phyloP scores from a whole-genome alignment of 2,113 vertebrate species.

The Tupaia tana region DNA sequence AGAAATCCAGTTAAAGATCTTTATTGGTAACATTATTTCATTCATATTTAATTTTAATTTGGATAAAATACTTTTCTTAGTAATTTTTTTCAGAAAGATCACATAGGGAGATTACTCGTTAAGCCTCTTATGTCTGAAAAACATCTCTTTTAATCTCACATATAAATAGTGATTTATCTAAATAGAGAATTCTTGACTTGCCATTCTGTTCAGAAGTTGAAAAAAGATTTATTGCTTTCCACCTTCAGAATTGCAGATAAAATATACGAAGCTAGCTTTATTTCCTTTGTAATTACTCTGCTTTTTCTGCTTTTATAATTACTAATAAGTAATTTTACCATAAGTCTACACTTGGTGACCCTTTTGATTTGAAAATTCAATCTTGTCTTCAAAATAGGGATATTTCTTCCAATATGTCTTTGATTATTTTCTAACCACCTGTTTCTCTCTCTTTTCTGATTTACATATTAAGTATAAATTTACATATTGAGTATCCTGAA shows the following conservation, averaged over 20 bases:
- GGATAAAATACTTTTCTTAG: slow-evolving; percentile 1
- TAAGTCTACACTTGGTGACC: not conserved
- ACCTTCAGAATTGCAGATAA: not conserved
- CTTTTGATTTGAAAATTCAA: slow-evolving; percentile 41
- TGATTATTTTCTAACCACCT: slow-evolving; percentile 1
- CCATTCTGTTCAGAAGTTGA: not conserved
- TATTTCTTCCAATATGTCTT: not conserved
- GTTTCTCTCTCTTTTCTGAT: not conserved
- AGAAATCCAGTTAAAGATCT: not conserved
- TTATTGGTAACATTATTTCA: not conserved
- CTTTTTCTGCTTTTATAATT: not conserved
- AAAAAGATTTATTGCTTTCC: not conserved
- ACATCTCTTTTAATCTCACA: not conserved
- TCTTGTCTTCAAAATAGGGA: not conserved
- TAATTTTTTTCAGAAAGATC: not conserved
- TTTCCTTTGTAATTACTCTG: not conserved
- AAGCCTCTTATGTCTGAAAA: not conserved
- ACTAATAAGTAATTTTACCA: not conserved
- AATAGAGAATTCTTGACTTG: not conserved
- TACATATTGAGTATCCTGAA: not conserved
- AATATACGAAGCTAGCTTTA: not conserved
- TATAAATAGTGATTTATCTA: not conserved
- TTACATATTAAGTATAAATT: not conserved
- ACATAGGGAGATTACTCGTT: not conserved
- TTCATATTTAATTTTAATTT: slow-evolving; percentile 35